Percentiles rank a stretch among this genome's conserved stretches.
phyloP scores from a whole-genome alignment of 2,113 vertebrate species.

The Platysternon megacephalum region DNA sequence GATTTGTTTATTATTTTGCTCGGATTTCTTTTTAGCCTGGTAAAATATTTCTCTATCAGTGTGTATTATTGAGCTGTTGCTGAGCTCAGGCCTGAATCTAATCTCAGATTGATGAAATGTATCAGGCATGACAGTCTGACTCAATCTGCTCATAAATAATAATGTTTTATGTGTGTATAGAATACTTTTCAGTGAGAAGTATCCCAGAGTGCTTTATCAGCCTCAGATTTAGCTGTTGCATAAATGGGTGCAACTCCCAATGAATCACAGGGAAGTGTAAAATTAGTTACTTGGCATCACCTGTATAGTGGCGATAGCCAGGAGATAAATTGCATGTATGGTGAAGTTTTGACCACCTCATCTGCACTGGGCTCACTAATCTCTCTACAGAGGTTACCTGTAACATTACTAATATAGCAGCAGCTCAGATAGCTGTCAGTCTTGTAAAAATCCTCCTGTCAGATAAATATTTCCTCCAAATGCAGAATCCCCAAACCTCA shows the following conservation, averaged over 20 bases:
- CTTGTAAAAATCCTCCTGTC: background rate
- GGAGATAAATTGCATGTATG: background rate
- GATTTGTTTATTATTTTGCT: conserved; percentile 45
- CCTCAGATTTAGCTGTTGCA: conserved; percentile 58
- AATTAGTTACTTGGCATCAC: background rate
- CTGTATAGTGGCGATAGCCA: fast-evolving
- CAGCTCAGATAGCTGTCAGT: background rate
- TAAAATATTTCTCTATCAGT: conserved; percentile 56
- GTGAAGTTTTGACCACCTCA: conserved; percentile 11
- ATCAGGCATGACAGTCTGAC: conserved; percentile 58
- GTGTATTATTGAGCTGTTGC: conserved; percentile 46
- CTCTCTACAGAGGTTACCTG: conserved; percentile 29
- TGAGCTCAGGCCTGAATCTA: conserved; percentile 48
- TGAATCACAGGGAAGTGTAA: background rate
- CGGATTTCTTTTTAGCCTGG: conserved; percentile 65
- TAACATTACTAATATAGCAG: background rate
- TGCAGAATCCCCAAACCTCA: background rate
- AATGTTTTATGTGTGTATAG: conserved; percentile 58
- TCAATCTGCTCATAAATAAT: conserved; percentile 69
- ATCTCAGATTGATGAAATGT: conserved; percentile 65
- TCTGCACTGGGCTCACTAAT: conserved; percentile 10
- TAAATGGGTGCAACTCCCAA: conserved; percentile 1
- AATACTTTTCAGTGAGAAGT: conserved; percentile 50
- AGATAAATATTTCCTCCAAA: background rate
- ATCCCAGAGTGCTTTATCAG: conserved; percentile 51